Percentiles rank a stretch among this genome's conserved stretches.
Evolutionary conservation across 64 coral and sea anemone species (phyloP).

Genomic region (Actinia tenebrosa): DNA sequence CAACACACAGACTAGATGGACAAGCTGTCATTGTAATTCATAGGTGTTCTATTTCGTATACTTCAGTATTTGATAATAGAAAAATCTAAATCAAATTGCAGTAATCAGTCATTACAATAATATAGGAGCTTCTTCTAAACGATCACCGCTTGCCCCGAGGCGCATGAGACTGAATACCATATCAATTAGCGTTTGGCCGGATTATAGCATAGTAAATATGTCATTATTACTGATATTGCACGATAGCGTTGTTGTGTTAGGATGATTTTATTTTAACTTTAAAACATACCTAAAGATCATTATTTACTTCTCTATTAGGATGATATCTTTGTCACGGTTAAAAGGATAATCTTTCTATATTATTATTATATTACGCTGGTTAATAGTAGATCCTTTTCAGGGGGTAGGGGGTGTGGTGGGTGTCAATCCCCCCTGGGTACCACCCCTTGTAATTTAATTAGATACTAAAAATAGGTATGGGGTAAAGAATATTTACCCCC

Average conservation of each 20-base stretch:
- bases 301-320: too few relatives aligned
- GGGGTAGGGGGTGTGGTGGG: too few relatives aligned
- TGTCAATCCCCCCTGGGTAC: too few relatives aligned
- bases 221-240: not conserved
- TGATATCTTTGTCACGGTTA: too few relatives aligned
- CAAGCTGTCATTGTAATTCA: not conserved
- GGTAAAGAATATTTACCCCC: too few relatives aligned
- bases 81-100: not conserved
- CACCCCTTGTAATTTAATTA: too few relatives aligned
- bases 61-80: not conserved
- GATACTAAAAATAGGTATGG: too few relatives aligned
- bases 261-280: not conserved
- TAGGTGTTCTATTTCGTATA: too few relatives aligned
- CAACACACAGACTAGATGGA: not conserved
- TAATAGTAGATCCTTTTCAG: too few relatives aligned
- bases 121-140: not conserved
- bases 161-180: not conserved
- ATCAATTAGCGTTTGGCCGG: constrained; percentile 1
- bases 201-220: not conserved
- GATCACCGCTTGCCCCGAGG: not conserved
- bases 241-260: not conserved
- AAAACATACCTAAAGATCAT: too few relatives aligned
- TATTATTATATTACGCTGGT: too few relatives aligned
- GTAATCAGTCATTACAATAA: not conserved
- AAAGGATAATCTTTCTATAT: too few relatives aligned